These are phyloP conservation scores for Odontamblyopus lacepedii DNA, from an alignment of 2,797 vertebrate species.

Conservation along the genomic window DNA sequence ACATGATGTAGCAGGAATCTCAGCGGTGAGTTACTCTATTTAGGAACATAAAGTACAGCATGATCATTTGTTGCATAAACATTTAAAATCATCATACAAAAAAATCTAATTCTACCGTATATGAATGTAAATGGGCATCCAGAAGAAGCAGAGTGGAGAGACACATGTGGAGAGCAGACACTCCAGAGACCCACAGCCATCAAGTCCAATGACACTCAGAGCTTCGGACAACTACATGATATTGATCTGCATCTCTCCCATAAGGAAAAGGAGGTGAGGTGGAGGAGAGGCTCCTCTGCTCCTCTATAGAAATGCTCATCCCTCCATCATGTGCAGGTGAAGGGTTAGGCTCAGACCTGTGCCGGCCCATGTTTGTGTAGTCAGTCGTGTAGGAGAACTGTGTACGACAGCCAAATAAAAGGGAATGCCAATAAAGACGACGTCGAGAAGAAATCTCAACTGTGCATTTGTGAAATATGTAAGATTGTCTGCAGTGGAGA, in stretches of 20 bases:
- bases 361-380: slow-evolving; percentile 50
- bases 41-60: too few species aligned
- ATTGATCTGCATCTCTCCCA: slow-evolving; percentile 62
- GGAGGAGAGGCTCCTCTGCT: slow-evolving; percentile 26
- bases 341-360: slow-evolving; percentile 22
- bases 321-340: slow-evolving; percentile 52
- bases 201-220: slow-evolving; percentile 40
- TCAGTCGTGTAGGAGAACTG: slow-evolving; percentile 55
- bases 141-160: neutral
- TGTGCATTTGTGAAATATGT: slow-evolving; percentile 11
- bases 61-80: too few species aligned
- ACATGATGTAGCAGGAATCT: too few species aligned
- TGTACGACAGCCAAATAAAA: slow-evolving; percentile 60
- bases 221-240: slow-evolving; percentile 28
- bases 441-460: slow-evolving; percentile 27
- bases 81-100: too few species aligned
- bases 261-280: slow-evolving; percentile 8
- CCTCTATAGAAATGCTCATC: slow-evolving; percentile 43
- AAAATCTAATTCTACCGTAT: too few species aligned
- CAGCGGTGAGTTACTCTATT: too few species aligned
- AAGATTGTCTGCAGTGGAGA: neutral
- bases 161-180: slow-evolving; percentile 34
- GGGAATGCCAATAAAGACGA: slow-evolving; percentile 24
- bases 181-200: slow-evolving; percentile 51
- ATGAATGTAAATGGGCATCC: too few species aligned